Base-by-base conservation (phyloP, 2,888 invertebrate genomes). In the Clivina fossor region DNA sequence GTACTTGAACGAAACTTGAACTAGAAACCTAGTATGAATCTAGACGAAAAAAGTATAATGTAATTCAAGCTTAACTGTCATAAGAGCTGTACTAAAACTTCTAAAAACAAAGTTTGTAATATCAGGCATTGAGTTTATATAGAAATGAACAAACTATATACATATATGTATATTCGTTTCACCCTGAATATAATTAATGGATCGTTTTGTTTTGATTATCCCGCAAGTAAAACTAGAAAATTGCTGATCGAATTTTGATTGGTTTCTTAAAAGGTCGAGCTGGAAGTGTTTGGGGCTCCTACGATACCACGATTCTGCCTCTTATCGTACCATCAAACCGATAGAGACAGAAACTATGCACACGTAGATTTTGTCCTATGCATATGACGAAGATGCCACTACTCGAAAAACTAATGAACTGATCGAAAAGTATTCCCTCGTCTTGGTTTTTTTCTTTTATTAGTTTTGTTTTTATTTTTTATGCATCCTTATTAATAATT, bases 121-220 rank as follows among this genome's bases (percentile, higher is more conserved):
- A n/a, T n/a, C n/a, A n/a, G n/a, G n/a, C n/a, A n/a, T n/a, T n/a
- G n/a, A n/a, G n/a, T n/a, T n/a, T n/a, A n/a, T n/a, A n/a, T n/a
- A n/a, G n/a, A n/a, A n/a, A n/a, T n/a, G n/a, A n/a, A n/a, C n/a
- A n/a, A n/a, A n/a, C n/a, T n/a, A n/a, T n/a, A n/a, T n/a, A n/a
- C n/a, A n/a, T n/a, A n/a, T n/a, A n/a, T n/a, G n/a, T n/a, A n/a
- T n/a, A n/a, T n/a, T n/a, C n/a, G n/a, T n/a, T n/a, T n/a, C n/a
- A n/a, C 7, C 40, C 8, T 11, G 11, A 18, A 33, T 67, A 66
- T 71, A 70, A 71, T 71, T 71, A 71, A 71, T 71, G 70, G 67
- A 66, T 67, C 69, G 66, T 69, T 71, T 70, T 70, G 69, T 71
- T 70, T 69, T 70, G 69, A 71, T 71, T 70, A 70, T 69, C 67